Conservation (phyloP, 1,140 invertebrate genomes). For the Drosophila ercepeae region DNA sequence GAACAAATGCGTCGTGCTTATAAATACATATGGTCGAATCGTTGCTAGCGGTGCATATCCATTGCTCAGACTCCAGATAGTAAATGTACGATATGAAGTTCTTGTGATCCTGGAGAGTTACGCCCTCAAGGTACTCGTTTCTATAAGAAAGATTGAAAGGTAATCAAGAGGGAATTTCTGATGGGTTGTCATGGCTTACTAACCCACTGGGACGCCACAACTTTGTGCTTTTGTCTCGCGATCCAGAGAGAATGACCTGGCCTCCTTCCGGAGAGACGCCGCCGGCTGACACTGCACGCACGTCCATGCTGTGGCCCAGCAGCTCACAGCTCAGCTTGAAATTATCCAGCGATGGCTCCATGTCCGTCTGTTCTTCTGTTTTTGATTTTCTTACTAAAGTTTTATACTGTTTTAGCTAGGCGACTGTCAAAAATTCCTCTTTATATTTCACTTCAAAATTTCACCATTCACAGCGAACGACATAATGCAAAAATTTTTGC, state of each 20-base stretch:
- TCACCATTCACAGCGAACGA: conserved; percentile 18
- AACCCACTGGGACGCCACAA: conserved; percentile 93
- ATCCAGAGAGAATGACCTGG: conserved; percentile 92
- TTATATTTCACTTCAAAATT: neutral
- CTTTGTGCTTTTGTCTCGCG: conserved; percentile 93
- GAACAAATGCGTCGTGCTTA: conserved; percentile 86
- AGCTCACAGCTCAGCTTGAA: conserved; percentile 92
- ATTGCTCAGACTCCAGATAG: conserved; percentile 90
- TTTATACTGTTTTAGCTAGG: conserved; percentile 44
- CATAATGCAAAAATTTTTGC: conserved; percentile 31
- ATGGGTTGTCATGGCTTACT: conserved; percentile 5
- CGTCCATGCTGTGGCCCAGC: conserved; percentile 92
- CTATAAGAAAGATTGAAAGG: conserved; percentile 79
- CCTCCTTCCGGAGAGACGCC: conserved; percentile 87
- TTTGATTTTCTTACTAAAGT: neutral
- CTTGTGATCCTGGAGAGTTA: conserved; percentile 91
- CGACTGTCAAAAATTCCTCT: conserved; percentile 20
- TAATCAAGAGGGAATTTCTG: neutral
- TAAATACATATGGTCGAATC: conserved; percentile 93
- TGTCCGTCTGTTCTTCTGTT: conserved; percentile 20
- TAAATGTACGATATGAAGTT: conserved; percentile 94
- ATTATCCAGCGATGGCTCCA: conserved; percentile 81
- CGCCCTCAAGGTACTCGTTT: conserved; percentile 85
- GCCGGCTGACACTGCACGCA: conserved; percentile 89
- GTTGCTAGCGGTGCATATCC: conserved; percentile 93